These are phyloP conservation scores for Cheilosia vernalis DNA, from an alignment of 2,888 invertebrate genomes.

Conservation along the genomic window DNA sequence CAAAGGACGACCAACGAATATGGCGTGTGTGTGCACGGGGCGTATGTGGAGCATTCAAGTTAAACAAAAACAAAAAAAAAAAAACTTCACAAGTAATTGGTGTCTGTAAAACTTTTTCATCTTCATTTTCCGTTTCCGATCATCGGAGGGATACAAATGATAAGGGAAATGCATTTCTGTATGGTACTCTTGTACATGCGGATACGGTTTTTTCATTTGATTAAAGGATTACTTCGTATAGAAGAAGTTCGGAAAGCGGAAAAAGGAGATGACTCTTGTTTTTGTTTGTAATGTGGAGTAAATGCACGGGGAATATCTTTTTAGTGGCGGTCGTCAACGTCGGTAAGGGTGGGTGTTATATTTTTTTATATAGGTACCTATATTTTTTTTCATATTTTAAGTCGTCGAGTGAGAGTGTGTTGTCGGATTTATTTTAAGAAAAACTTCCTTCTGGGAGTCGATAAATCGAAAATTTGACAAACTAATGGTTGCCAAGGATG, in stretches of 20 bases:
- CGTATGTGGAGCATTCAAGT: slow-evolving; percentile 8
- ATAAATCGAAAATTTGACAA: too few relatives aligned
- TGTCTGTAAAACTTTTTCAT: slow-evolving; percentile 71
- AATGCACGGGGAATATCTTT: neutral
- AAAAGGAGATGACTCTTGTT: slow-evolving; percentile 57
- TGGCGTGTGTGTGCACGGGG: slow-evolving; percentile 14
- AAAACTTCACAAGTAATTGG: slow-evolving; percentile 49
- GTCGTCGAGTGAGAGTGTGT: neutral
- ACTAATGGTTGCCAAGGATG: too few relatives aligned
- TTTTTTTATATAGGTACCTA: too few relatives aligned
- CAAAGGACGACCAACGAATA: slow-evolving; percentile 33
- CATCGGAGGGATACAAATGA: slow-evolving; percentile 55
- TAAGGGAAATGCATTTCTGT: slow-evolving; percentile 58
- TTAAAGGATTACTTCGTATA: slow-evolving; percentile 31
- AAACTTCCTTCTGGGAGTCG: too few relatives aligned
- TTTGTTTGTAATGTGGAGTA: neutral
- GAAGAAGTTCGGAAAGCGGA: slow-evolving; percentile 32
- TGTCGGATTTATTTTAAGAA: neutral
- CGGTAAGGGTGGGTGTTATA: neutral
- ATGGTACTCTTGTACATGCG: slow-evolving; percentile 18
- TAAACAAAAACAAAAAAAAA: slow-evolving; percentile 9
- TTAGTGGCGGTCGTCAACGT: neutral
- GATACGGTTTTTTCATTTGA: slow-evolving; percentile 40
- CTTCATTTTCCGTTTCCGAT: slow-evolving; percentile 71
- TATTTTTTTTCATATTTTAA: neutral